These are phyloP conservation scores for Mormyrus iriodes DNA, from an alignment of 2,113 vertebrate genomes.

Conservation along the genomic window DNA sequence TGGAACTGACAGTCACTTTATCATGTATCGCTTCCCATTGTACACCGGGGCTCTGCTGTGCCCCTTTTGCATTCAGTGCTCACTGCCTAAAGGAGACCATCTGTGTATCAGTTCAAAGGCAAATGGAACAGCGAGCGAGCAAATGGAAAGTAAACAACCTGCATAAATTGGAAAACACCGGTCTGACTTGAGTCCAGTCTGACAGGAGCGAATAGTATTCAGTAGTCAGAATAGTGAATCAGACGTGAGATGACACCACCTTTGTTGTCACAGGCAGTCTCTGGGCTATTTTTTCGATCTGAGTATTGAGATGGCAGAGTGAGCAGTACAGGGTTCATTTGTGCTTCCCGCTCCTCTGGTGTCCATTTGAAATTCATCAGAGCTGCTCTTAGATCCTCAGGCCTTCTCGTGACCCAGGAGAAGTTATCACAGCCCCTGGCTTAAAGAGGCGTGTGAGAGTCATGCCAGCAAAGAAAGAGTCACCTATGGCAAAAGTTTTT, in stretches of 20 bases:
- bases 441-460: neutral
- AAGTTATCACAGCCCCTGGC: neutral
- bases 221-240: neutral
- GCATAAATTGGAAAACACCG: neutral
- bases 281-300: neutral
- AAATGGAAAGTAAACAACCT: neutral
- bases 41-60: neutral
- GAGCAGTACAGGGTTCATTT: neutral
- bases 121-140: neutral
- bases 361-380: neutral
- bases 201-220: neutral
- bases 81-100: neutral
- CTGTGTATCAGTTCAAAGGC: neutral
- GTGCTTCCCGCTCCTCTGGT: neutral
- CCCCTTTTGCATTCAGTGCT: neutral
- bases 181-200: neutral
- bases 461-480: neutral
- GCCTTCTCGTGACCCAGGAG: neutral
- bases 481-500: neutral
- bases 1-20: neutral
- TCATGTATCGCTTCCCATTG: neutral
- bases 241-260: neutral
- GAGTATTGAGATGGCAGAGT: neutral
- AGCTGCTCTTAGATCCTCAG: neutral
- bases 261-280: neutral